A percentile compares a stretch with the other conserved stretches of the same genome.
These are phyloP conservation scores for Rhagium mordax DNA, from an alignment of 2,888 invertebrate genomes.

Conservation along the genomic window DNA sequence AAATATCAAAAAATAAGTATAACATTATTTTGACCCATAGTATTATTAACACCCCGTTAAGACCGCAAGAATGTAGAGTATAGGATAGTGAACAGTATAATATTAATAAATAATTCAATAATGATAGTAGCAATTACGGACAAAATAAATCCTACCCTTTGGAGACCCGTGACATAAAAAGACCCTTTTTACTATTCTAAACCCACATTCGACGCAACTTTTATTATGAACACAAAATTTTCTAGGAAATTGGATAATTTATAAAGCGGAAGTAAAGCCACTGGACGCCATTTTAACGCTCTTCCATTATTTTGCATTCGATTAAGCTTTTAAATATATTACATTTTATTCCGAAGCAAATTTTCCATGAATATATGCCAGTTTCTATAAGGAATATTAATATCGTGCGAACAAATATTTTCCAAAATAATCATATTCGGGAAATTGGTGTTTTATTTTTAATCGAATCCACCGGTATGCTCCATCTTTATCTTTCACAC, in stretches of 20 bases:
- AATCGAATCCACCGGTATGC: neutral
- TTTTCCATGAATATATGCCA: constrained; percentile 7
- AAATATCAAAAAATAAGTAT: too few relatives aligned
- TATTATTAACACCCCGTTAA: neutral
- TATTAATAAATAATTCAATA: constrained; percentile 24
- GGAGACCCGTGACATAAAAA: constrained; percentile 16
- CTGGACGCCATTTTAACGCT: constrained; percentile 27
- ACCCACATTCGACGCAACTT: constrained; percentile 6
- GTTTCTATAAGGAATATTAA: constrained; percentile 6
- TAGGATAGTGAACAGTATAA: neutral
- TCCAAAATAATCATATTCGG: neutral
- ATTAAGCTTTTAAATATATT: constrained; percentile 30
- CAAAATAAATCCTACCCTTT: constrained; percentile 10
- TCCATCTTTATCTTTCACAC: neutral
- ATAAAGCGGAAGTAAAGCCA: constrained; percentile 26
- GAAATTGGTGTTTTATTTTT: constrained; percentile 6
- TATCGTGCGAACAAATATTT: constrained; percentile 7
- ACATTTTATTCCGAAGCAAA: constrained; percentile 9
- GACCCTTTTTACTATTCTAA: constrained; percentile 10
- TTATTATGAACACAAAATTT: constrained; percentile 26
- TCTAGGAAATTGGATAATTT: constrained; percentile 29
- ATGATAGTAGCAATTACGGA: constrained; percentile 17
- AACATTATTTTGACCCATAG: too few relatives aligned
- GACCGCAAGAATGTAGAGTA: neutral
- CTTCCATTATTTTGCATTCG: constrained; percentile 25